A percentile compares a stretch with the other conserved stretches of the same genome.
Evolutionary conservation across 2,888 invertebrate species (phyloP).

Genomic region (Trichopria drosophilae): DNA sequence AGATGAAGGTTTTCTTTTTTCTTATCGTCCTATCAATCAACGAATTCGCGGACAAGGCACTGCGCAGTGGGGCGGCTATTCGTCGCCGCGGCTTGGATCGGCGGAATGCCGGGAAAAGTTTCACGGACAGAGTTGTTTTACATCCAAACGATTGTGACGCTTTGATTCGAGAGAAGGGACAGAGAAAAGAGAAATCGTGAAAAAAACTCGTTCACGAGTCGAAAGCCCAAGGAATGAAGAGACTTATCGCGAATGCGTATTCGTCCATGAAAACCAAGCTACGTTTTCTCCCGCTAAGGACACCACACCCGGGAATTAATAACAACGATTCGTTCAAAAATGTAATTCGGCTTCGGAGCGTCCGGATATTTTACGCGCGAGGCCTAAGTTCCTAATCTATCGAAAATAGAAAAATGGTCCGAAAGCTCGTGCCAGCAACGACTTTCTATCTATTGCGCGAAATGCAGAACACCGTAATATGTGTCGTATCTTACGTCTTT

Average conservation of each 20-base stretch:
- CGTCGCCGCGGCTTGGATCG: constrained; percentile 32
- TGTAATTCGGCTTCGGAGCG: constrained; percentile 2
- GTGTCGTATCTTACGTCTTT: too few relatives aligned
- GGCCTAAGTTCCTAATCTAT: not conserved
- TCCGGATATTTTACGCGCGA: constrained; percentile 18
- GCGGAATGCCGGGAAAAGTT: too few relatives aligned
- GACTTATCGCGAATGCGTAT: constrained; percentile 12
- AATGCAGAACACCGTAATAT: too few relatives aligned
- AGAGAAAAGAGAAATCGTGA: too few relatives aligned
- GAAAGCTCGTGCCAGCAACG: constrained; percentile 24
- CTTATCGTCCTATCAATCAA: constrained; percentile 38
- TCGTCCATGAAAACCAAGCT: constrained; percentile 13
- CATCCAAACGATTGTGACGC: too few relatives aligned
- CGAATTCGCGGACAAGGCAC: constrained; percentile 56
- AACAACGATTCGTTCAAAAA: constrained; percentile 25
- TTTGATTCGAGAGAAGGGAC: too few relatives aligned
- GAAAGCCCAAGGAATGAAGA: too few relatives aligned
- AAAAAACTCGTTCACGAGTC: too few relatives aligned
- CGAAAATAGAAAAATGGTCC: constrained; percentile 35
- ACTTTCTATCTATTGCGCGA: too few relatives aligned
- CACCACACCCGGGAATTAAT: too few relatives aligned
- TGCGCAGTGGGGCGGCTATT: constrained; percentile 48
- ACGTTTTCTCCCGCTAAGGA: too few relatives aligned
- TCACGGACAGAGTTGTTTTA: too few relatives aligned
- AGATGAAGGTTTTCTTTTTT: constrained; percentile 28